These are phyloP conservation scores for Mimachlamys varia DNA, from an alignment of 2,888 invertebrate species.

Conservation along the genomic window DNA sequence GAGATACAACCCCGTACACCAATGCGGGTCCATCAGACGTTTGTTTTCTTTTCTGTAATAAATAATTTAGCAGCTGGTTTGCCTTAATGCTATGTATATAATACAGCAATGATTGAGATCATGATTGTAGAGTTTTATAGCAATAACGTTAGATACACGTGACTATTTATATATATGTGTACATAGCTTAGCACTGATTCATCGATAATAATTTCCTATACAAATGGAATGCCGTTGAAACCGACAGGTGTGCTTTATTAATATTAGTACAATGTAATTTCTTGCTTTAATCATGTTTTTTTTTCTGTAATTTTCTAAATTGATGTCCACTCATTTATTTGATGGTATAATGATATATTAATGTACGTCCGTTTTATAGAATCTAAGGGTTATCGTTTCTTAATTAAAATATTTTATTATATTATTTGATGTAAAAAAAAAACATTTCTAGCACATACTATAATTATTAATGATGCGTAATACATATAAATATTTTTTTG, in stretches of 20 bases:
- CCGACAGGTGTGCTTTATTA: neutral
- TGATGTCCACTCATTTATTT: too few species aligned
- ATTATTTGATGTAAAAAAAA: too few species aligned
- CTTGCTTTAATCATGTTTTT: neutral
- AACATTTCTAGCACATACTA: too few species aligned
- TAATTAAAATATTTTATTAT: too few species aligned
- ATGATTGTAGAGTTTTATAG: neutral
- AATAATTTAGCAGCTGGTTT: conserved; percentile 30
- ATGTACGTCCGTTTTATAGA: too few species aligned
- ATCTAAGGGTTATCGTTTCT: too few species aligned
- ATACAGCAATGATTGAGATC: neutral
- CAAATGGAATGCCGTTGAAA: neutral
- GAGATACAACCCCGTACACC: neutral
- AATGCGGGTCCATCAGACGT: conserved; percentile 39
- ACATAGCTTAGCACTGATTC: neutral
- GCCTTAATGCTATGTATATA: neutral
- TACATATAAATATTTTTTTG: too few species aligned
- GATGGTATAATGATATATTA: too few species aligned
- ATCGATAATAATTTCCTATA: neutral
- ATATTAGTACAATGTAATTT: neutral
- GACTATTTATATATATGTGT: neutral
- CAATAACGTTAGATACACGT: too few species aligned
- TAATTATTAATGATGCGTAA: too few species aligned
- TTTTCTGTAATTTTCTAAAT: neutral
- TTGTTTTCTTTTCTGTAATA: neutral